A percentile compares a stretch with the other conserved stretches of the same genome.
Conservation (phyloP, 2,797 vertebrate species). For the Cryptoblepharus egeriae region DNA sequence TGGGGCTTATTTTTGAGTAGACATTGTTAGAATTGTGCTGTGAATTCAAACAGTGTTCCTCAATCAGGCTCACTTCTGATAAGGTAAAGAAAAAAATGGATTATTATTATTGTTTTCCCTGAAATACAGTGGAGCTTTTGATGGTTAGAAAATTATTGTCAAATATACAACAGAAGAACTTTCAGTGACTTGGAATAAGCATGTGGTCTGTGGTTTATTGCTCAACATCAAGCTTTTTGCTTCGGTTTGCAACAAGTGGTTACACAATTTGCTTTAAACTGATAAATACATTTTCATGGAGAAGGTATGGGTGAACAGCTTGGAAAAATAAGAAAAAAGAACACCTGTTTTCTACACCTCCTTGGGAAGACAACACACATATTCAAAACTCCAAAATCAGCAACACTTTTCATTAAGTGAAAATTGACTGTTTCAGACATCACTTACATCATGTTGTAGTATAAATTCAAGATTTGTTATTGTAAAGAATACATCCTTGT, state of each 20-base stretch:
- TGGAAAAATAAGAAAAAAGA: background rate
- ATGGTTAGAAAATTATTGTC: no score
- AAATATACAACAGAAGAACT: no score
- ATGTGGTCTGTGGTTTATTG: background rate
- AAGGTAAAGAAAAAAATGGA: no score
- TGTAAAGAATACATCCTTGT: background rate
- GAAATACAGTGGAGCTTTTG: no score
- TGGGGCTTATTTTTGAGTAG: no score
- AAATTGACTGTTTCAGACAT: background rate
- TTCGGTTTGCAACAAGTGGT: conserved; percentile 1
- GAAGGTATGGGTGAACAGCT: background rate
- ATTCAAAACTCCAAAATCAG: conserved; percentile 11
- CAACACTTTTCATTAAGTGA: conserved; percentile 1
- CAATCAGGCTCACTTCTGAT: no score
- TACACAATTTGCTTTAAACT: background rate
- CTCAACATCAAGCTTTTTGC: background rate
- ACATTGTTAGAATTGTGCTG: no score
- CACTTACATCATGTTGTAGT: conserved; percentile 3
- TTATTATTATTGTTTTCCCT: no score
- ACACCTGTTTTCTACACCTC: conserved; percentile 20
- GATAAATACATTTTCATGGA: background rate
- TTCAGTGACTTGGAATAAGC: conserved; percentile 1
- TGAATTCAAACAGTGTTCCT: no score
- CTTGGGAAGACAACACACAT: background rate
- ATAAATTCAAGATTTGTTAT: background rate